These are phyloP conservation scores for Cerceris rybyensis DNA, from an alignment of 2,888 invertebrate genomes.

Conservation along the genomic window DNA sequence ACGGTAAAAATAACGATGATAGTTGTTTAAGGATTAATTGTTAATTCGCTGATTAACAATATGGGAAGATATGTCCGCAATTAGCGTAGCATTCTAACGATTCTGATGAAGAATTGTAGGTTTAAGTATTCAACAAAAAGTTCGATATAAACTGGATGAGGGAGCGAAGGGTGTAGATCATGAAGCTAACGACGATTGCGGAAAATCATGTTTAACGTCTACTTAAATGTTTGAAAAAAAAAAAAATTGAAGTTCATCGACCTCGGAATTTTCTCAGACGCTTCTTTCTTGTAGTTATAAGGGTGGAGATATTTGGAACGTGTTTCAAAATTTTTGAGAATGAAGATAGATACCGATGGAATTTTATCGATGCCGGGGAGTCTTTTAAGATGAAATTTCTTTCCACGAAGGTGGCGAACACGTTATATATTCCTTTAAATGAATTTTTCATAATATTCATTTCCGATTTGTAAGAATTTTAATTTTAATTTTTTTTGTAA, in stretches of 20 bases:
- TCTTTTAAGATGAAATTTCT: no score
- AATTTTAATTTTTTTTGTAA: no score
- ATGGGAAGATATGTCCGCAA: conserved; percentile 38
- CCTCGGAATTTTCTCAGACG: neutral
- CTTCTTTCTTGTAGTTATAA: no score
- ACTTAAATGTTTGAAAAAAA: conserved; percentile 39
- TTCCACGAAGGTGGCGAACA: no score
- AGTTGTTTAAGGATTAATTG: conserved; percentile 32
- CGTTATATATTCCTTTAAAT: no score
- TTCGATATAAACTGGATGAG: neutral
- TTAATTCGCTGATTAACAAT: conserved; percentile 43
- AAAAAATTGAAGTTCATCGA: neutral
- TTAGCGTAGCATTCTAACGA: conserved; percentile 48
- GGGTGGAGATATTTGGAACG: no score
- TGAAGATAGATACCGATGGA: no score
- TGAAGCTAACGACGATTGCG: conserved; percentile 10
- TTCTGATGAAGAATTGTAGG: conserved; percentile 31
- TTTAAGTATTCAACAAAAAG: conserved; percentile 27
- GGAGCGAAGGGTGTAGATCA: neutral
- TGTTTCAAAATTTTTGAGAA: no score
- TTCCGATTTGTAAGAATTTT: no score
- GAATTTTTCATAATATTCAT: no score
- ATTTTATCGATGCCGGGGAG: no score
- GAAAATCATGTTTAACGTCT: conserved; percentile 31
- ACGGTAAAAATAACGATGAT: conserved; percentile 45